Conservation (phyloP, 2,113 vertebrate genomes). For the Lagopus leucura region DNA sequence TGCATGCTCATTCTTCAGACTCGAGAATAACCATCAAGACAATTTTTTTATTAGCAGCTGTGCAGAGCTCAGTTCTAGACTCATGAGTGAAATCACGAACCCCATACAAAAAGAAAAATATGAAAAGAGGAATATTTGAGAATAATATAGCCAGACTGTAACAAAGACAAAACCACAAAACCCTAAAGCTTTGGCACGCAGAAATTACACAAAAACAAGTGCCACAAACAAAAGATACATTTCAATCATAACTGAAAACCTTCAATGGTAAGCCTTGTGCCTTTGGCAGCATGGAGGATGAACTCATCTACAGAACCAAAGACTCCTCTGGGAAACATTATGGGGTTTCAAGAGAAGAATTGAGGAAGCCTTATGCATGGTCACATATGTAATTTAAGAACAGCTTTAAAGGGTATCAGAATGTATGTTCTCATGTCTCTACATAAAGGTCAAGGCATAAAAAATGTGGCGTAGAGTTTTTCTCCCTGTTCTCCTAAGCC, state of each 20-base stretch:
- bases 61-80: conserved; percentile 53
- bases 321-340: background rate
- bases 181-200: background rate
- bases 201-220: background rate
- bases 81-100: conserved; percentile 43
- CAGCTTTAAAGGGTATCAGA: background rate
- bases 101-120: conserved; percentile 24
- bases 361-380: background rate
- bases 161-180: background rate
- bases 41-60: conserved; percentile 66
- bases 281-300: background rate
- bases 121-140: background rate
- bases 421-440: background rate
- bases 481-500: background rate
- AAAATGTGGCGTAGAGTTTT: background rate
- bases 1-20: conserved; percentile 3
- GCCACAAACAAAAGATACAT: background rate
- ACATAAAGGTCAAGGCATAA: background rate
- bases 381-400: background rate
- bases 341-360: background rate
- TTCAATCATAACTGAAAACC: background rate
- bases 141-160: conserved; percentile 21
- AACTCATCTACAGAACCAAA: background rate
- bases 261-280: background rate
- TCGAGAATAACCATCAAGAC: conserved; percentile 13